Evolutionary conservation across 2,797 vertebrate species (phyloP).

Genomic region (Arvicola amphibius): DNA sequence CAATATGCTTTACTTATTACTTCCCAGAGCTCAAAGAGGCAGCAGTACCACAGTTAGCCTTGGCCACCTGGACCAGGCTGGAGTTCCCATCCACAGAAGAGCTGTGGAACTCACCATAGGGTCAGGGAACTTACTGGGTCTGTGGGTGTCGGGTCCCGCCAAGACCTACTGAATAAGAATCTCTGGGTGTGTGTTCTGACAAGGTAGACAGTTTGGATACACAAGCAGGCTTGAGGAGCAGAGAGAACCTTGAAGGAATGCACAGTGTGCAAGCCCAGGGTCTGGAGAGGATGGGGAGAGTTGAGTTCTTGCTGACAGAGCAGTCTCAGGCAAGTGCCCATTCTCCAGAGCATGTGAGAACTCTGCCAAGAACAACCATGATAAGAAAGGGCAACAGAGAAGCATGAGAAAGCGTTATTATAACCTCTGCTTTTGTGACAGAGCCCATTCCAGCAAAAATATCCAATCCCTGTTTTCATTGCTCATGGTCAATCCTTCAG

Average conservation of each 20-base stretch:
- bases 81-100: neutral
- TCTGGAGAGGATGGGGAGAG: too few species aligned
- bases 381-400: neutral
- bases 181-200: neutral
- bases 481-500: constrained; percentile 31
- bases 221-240: neutral
- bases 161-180: neutral
- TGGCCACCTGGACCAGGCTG: neutral
- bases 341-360: neutral
- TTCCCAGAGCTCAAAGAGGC: neutral
- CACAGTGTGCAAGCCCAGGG: neutral
- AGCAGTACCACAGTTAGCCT: neutral
- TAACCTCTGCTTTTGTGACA: neutral
- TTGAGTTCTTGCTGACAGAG: neutral
- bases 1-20: neutral
- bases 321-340: neutral
- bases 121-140: neutral
- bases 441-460: neutral
- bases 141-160: neutral
- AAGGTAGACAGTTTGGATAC: neutral
- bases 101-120: neutral
- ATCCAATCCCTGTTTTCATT: neutral
- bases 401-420: neutral
- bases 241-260: neutral
- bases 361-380: neutral